These are phyloP conservation scores for Hyla sarda DNA, from an alignment of 2,113 vertebrate genomes.

Conservation along the genomic window DNA sequence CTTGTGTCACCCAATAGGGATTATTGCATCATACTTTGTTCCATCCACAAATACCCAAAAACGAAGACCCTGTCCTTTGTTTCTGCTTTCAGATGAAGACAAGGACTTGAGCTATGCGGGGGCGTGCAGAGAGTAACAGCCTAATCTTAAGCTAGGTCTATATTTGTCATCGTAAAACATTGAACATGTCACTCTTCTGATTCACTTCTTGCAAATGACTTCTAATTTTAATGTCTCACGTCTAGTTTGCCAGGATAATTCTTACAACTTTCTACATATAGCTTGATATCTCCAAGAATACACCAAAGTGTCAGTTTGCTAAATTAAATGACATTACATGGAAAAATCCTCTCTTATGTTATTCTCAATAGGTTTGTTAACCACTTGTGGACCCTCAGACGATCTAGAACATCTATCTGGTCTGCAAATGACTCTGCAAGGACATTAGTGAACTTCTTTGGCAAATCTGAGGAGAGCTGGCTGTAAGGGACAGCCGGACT, in stretches of 20 bases:
- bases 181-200: background rate
- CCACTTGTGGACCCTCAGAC: background rate
- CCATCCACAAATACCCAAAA: background rate
- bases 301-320: background rate
- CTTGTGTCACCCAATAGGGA: too few species aligned
- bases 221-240: constrained; percentile 28
- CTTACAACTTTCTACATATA: constrained; percentile 21
- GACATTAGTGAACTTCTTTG: too few species aligned
- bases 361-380: background rate
- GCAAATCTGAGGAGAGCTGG: too few species aligned
- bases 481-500: too few species aligned
- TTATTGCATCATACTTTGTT: too few species aligned
- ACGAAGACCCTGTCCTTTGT: background rate
- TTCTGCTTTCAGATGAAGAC: background rate
- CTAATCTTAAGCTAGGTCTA: background rate
- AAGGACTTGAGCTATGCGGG: background rate
- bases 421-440: too few species aligned
- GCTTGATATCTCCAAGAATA: constrained; percentile 12
- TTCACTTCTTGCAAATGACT: constrained; percentile 3
- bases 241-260: background rate
- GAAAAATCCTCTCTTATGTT: background rate
- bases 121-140: background rate
- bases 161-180: background rate
- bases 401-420: too few species aligned
- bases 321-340: background rate